phyloP scores from a whole-genome alignment of 2,113 vertebrate species.

The Vicugna pacos region DNA sequence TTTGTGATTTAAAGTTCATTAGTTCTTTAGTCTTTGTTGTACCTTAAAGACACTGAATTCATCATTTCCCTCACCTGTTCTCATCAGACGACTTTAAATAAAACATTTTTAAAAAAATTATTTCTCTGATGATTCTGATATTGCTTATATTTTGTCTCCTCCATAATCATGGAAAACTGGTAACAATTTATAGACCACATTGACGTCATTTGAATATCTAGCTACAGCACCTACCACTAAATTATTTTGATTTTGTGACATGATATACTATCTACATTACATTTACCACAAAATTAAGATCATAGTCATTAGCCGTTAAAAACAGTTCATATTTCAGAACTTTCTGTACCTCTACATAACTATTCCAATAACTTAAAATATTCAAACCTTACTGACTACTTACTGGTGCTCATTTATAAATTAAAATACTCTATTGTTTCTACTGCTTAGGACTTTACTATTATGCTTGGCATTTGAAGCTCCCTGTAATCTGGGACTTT shows the following conservation, averaged over 20 bases:
- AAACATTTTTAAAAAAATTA: neutral
- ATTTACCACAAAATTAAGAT: conserved; percentile 26
- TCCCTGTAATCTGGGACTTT: neutral
- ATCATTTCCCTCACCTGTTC: neutral
- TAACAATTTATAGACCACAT: neutral
- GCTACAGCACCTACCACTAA: neutral
- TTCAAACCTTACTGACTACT: neutral
- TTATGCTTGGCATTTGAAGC: neutral
- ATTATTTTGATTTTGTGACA: conserved; percentile 31
- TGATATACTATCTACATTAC: neutral
- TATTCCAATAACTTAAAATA: conserved; percentile 39
- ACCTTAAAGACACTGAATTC: neutral
- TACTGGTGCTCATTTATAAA: neutral
- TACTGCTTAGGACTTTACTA: neutral
- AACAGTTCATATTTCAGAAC: neutral
- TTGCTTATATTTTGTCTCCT: neutral
- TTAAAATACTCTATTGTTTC: neutral
- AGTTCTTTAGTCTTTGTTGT: neutral
- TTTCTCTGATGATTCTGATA: conserved; percentile 15
- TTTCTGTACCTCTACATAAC: neutral
- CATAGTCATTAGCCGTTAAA: neutral
- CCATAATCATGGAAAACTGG: neutral
- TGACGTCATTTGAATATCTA: neutral
- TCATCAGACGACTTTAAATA: neutral
- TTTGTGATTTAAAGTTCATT: neutral